Evolutionary conservation across 2,797 vertebrate species (phyloP), one percentile per base, ranked within the genome.

Genomic region (Schizopygopsis pylzovi): DNA sequence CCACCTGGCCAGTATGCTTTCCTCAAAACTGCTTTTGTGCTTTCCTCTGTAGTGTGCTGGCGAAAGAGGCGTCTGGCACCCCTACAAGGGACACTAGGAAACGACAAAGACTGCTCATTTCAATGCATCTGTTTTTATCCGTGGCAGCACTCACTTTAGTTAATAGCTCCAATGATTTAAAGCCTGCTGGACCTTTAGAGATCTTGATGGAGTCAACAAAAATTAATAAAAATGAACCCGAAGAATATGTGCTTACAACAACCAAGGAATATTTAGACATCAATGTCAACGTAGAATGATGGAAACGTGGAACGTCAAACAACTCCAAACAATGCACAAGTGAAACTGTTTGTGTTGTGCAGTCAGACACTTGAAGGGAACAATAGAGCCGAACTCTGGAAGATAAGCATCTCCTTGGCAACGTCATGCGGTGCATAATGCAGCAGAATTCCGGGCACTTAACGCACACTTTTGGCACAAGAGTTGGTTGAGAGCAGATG

Each of bases 401-500:
- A 78, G 65, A 85, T 83, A 75, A 67, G 86, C 86, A 86, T 90
- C 89, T 89, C 88, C 89, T 88, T 89, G 89, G 89, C 85, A 89
- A 90, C 89, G 65, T 89, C 80, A 85, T 84, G 49, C 56, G 68
- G 89, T 45, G 79, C 82, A 90, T 90, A 90, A 90, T 90, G 89
- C 89, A 90, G 85, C 67, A 89, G 89, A 88, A 90, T 90, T 90
- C 89, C 87, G 76, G 87, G 81, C 86, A 86, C 87, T 90, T 90
- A 89, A 90, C 82, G 85, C 86, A 88, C 89, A 84, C 86, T 89
- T 89, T 90, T 90, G 89, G 86, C 89, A 88, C 83, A 87, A 28
- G 86, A 81, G 81, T 79, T 79, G 54, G 83, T 81, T 65, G 86
- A 89, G 87, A 88, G 87, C 87, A 91, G 90, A 89, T 89, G 88